A percentile compares a stretch with the other conserved stretches of the same genome.
These are phyloP conservation scores for Drosophila truncata DNA, from an alignment of 1,140 invertebrate species.

Conservation along the genomic window DNA sequence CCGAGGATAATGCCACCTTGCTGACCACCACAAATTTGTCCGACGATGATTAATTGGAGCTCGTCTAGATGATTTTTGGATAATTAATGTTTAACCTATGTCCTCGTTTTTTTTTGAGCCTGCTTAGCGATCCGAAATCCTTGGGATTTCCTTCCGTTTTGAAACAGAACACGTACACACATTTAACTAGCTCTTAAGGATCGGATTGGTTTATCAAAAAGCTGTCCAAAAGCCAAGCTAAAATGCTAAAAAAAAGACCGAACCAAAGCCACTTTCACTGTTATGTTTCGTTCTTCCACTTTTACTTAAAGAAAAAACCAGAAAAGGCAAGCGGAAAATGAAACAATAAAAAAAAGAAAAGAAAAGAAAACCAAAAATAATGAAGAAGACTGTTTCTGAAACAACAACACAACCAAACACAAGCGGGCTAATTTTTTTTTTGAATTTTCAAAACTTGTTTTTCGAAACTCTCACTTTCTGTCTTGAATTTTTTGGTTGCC, in stretches of 20 bases:
- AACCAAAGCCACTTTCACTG: constrained; percentile 55
- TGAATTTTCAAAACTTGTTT: constrained; percentile 28
- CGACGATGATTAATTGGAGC: constrained; percentile 75
- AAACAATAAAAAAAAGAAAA: constrained; percentile 48
- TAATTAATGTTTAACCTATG: background rate
- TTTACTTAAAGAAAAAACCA: background rate
- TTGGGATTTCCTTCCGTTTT: constrained; percentile 16
- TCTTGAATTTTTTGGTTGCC: background rate
- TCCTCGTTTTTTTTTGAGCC: background rate
- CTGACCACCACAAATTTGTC: constrained; percentile 81
- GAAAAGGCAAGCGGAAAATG: constrained; percentile 33
- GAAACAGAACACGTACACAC: constrained; percentile 4
- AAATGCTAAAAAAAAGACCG: constrained; percentile 38
- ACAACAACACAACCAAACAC: constrained; percentile 20
- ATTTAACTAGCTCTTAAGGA: constrained; percentile 13
- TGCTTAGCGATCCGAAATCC: constrained; percentile 20
- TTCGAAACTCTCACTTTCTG: constrained; percentile 8
- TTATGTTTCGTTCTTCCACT: constrained; percentile 58
- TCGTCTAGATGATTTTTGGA: constrained; percentile 18
- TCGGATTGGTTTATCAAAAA: constrained; percentile 18
- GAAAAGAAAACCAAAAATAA: constrained; percentile 1
- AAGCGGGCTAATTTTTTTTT: constrained; percentile 6
- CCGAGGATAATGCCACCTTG: constrained; percentile 82
- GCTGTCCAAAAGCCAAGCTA: constrained; percentile 44
- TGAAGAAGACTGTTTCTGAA: constrained; percentile 77